phyloP scores from a whole-genome alignment of 2,888 invertebrate species.

The Pteria penguin region DNA sequence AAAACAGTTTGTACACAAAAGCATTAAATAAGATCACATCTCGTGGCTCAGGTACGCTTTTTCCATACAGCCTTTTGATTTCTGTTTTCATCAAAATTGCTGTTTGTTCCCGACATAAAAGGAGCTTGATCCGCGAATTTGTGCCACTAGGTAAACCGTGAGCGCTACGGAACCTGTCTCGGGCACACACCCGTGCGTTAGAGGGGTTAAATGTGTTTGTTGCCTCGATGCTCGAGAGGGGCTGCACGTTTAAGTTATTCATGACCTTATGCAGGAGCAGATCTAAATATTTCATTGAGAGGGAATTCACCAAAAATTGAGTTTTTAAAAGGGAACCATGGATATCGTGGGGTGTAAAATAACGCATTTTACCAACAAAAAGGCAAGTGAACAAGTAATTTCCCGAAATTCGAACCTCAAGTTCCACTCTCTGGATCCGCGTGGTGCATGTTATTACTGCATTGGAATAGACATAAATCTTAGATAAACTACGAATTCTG shows the following conservation, averaged over 20 bases:
- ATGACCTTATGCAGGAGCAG: too few relatives aligned
- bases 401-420: too few relatives aligned
- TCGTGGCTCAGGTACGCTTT: neutral
- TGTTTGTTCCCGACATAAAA: constrained; percentile 9
- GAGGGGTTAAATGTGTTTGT: neutral
- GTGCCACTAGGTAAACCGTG: neutral
- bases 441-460: too few relatives aligned
- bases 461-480: too few relatives aligned
- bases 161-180: neutral
- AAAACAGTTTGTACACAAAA: neutral
- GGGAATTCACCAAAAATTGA: neutral
- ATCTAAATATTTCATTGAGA: neutral
- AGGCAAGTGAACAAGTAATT: too few relatives aligned
- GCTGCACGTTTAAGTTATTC: too few relatives aligned
- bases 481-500: too few relatives aligned
- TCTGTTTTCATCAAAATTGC: neutral
- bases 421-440: too few relatives aligned
- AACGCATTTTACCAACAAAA: too few relatives aligned
- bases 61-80: neutral
- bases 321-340: too few relatives aligned
- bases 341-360: too few relatives aligned
- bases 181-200: neutral
- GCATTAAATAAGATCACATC: neutral
- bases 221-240: too few relatives aligned
- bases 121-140: neutral